A percentile compares a stretch with the other conserved stretches of the same genome.
These are phyloP conservation scores for Bufo bufo DNA, from an alignment of 2,113 vertebrate species.

Conservation along the genomic window DNA sequence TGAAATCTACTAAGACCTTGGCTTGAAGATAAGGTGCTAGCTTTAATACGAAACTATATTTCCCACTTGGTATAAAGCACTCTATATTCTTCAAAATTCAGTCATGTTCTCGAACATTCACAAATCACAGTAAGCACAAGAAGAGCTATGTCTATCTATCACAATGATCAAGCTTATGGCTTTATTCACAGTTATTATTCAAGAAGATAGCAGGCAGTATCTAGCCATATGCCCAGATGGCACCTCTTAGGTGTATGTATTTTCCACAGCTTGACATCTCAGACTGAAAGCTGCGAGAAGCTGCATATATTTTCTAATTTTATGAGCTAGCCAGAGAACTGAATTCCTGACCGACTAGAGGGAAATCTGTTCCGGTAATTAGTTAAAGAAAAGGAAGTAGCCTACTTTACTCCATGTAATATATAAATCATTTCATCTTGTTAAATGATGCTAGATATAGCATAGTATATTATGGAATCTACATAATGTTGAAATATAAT, in stretches of 20 bases:
- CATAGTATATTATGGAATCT: no score
- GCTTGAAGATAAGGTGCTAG: conserved; percentile 12
- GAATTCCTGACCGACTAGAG: conserved; percentile 13
- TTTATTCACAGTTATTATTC: conserved; percentile 50
- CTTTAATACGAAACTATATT: neutral
- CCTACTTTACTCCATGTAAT: neutral
- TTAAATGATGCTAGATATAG: no score
- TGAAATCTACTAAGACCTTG: neutral
- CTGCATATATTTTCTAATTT: conserved; percentile 36
- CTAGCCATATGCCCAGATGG: conserved; percentile 52
- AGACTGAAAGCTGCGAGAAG: conserved; percentile 48
- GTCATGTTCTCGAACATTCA: conserved; percentile 12
- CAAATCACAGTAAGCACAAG: conserved; percentile 35
- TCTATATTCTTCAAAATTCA: conserved; percentile 1
- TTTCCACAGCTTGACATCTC: conserved; percentile 54
- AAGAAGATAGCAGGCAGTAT: conserved; percentile 46
- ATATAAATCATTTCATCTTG: neutral
- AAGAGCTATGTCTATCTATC: conserved; percentile 39
- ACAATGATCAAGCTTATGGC: conserved; percentile 42
- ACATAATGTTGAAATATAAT: no score
- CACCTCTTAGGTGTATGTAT: conserved; percentile 42
- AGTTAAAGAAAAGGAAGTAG: neutral
- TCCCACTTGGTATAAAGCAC: neutral
- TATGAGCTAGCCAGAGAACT: conserved; percentile 16
- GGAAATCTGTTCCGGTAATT: conserved; percentile 5